Evolutionary conservation across 2,113 vertebrate species (phyloP), one percentile per base, ranked within the genome.

Genomic region (Scomber colias): DNA sequence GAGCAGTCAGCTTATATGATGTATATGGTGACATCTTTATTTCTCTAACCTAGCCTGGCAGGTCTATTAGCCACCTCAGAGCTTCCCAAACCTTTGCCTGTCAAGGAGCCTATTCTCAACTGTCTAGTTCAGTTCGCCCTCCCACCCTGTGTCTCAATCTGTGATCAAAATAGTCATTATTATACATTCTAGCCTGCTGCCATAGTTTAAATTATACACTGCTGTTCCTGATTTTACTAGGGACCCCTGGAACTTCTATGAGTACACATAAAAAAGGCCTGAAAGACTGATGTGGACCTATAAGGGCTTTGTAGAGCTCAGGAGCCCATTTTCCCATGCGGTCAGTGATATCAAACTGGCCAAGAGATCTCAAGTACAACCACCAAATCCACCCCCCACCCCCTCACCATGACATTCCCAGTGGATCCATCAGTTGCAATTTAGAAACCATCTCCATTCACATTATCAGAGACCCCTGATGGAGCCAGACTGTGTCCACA

Each of bases 11-110:
- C 73, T 92, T 54, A 50, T 87, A 89, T 92, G 90, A 92, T 91
- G 83, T 83, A 80, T 88, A 89, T 87, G 83, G 89, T 87, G 91
- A 93, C 90, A 91, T 92, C 91, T 93, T 92, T 91, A 93, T 93
- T 90, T 78, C 86, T 73, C 92, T 92, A 93, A 93, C 89, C 87
- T 75, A 75, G 84, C 59, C 79, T 92, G 92, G 89, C 92, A 93
- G 91, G 78, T 92, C 90, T 92, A 92, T 93, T 93, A 92, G 92
- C 81, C 77, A 73, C 82, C 79, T 75, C 84, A 65, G 65, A 87
- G 90, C 79, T 67, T 84, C 79, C 84, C 78, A 80, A 91, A 89
- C 82, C 90, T 76, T 84, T 70, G 24, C 66, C 87, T 86, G 90
- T 88, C 89, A 91, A 55, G 10, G 3, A 85, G 84, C 79, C 72